A percentile compares a stretch with the other conserved stretches of the same genome.
Evolutionary conservation across 53 echinoderm and acorn worm genomes (phyloP).

Genomic region (Temnopleurus reevesii): DNA sequence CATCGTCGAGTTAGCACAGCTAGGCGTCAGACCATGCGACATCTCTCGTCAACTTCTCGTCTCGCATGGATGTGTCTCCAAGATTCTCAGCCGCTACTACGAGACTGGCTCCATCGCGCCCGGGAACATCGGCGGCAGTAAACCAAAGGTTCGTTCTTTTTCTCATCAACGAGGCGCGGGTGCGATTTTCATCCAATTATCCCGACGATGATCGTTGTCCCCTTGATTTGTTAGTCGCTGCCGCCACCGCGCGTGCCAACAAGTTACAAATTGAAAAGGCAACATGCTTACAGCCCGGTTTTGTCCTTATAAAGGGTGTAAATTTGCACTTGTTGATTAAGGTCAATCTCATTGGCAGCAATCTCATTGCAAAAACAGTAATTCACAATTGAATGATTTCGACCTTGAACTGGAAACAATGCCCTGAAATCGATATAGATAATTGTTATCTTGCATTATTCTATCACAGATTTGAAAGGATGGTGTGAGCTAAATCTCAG

Average conservation of each 20-base stretch:
- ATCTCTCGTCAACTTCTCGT: slow-evolving; percentile 91
- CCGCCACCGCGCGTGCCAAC: neutral
- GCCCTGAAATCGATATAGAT: no score
- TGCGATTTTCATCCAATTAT: neutral
- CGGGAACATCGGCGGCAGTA: slow-evolving; percentile 98
- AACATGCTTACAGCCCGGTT: neutral
- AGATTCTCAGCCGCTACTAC: slow-evolving; percentile 94
- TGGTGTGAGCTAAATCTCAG: no score
- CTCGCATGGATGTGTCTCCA: slow-evolving; percentile 96
- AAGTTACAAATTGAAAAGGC: neutral
- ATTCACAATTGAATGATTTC: no score
- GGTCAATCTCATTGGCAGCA: no score
- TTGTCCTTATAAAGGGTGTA: neutral
- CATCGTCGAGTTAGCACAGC: slow-evolving; percentile 94
- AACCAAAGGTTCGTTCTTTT: slow-evolving; percentile 91
- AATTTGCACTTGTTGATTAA: slow-evolving; percentile 1
- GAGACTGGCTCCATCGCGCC: slow-evolving; percentile 98
- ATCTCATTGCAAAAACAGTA: no score
- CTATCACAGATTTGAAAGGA: no score
- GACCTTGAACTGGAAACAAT: no score
- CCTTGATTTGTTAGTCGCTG: neutral
- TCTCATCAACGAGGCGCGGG: neutral
- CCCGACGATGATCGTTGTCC: neutral
- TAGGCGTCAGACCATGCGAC: slow-evolving; percentile 93
- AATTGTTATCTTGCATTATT: no score